Evolutionary conservation across 1,140 invertebrate species (phyloP), one percentile per base, ranked within the genome.

Genomic region (Araneus ventricosus): DNA sequence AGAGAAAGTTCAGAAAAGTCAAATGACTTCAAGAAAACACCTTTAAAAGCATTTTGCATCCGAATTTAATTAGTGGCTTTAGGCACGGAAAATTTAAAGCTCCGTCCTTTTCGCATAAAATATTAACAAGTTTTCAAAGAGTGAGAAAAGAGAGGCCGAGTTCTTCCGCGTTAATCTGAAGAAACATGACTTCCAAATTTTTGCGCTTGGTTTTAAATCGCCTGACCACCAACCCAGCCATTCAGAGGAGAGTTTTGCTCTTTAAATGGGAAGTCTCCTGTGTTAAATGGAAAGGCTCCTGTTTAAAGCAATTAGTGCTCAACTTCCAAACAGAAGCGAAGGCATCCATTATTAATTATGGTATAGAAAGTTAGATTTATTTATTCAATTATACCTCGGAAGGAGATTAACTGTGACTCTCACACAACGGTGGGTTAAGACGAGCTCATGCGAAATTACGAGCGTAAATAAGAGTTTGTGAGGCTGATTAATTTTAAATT

Each of bases 311-410:
- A 87, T 87, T 87, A 87, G 85, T 59, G 85, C 24, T 7, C 34
- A 37, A 61, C 85, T 61, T 34, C 34, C 85, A 45, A 45, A 52
- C 82, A 27, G 82, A 84, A 30, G 37, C 37, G 70, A 20, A 27
- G 82, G 45, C 82, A 84, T 41, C 39, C 82, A 84, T 87, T 87
- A 87, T 87, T 87, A 87, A 87, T 87, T 87, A 87, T 61, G 85
- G 30, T 34, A 87, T 37, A 37, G 52, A 24, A 87, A 61, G 52
- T 61, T 61, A 57, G 85, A 87, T 87, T 87, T 87, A 87, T 63
- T 87, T 61, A 61, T 37, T 87, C 85, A 87, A 87, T 87, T 87
- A 87, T 57, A 45, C 39, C 41, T 75, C 30, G 70, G 34, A 75
- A 75, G 14, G 30, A 30, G 70, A 75, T 75, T 75, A 75, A 75